Conservation (phyloP, 2,888 invertebrate species). For the Beris morrisii region DNA sequence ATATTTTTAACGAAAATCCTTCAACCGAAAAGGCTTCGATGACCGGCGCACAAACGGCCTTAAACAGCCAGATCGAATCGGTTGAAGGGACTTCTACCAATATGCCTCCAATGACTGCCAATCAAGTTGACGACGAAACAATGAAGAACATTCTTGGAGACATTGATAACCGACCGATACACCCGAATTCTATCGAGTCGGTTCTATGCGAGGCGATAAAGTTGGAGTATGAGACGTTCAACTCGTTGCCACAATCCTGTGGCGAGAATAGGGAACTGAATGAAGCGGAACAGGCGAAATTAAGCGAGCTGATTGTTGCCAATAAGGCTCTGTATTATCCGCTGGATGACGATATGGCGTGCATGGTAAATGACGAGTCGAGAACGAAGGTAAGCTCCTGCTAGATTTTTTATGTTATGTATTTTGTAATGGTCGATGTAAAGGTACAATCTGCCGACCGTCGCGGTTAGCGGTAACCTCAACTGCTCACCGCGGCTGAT, state of each 20-base stretch:
- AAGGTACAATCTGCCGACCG: no score
- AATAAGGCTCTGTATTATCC: slow-evolving; percentile 84
- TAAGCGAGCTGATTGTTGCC: slow-evolving; percentile 82
- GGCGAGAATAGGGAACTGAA: slow-evolving; percentile 62
- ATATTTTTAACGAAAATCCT: neutral
- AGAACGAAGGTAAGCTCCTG: slow-evolving; percentile 59
- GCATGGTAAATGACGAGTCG: slow-evolving; percentile 67
- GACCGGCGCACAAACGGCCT: neutral
- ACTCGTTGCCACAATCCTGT: slow-evolving; percentile 63
- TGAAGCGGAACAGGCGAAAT: slow-evolving; percentile 78
- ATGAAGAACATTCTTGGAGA: slow-evolving; percentile 44
- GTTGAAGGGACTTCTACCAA: slow-evolving; percentile 9
- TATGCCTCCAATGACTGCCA: neutral
- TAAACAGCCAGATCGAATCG: neutral
- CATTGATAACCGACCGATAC: slow-evolving; percentile 57
- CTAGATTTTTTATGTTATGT: no score
- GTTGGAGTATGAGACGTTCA: slow-evolving; percentile 77
- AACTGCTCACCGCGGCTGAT: no score
- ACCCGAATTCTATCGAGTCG: slow-evolving; percentile 77
- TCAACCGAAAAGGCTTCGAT: neutral
- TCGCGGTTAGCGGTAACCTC: no score
- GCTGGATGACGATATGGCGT: slow-evolving; percentile 77
- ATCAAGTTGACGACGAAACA: slow-evolving; percentile 40
- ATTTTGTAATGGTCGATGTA: no score
- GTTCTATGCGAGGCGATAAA: slow-evolving; percentile 85